Evolutionary conservation across 1,140 invertebrate species (phyloP).

Genomic region (Onthophagus taurus): DNA sequence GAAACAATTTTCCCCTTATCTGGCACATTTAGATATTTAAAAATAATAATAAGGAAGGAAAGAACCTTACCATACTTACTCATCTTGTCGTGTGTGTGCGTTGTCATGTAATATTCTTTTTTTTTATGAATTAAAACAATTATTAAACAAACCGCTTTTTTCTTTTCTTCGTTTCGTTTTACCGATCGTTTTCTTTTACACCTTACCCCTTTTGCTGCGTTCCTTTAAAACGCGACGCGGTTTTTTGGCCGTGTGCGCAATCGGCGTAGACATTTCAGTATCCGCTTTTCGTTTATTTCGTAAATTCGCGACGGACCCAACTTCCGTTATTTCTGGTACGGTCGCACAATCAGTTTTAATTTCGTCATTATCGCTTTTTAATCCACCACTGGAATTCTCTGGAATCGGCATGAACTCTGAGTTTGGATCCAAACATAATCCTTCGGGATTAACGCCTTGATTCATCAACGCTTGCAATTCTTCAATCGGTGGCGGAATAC

Average conservation of each 20-base stretch:
- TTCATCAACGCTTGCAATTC: conserved; percentile 50
- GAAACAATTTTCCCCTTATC: too few relatives aligned
- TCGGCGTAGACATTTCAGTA: conserved; percentile 12
- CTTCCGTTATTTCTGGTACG: conserved; percentile 7
- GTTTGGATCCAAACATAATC: conserved; percentile 30
- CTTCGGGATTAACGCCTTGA: conserved; percentile 50
- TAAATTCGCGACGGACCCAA: conserved; percentile 5
- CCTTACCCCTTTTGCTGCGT: conserved; percentile 21
- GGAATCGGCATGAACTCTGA: conserved; percentile 42
- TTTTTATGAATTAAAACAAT: too few relatives aligned
- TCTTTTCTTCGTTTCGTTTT: too few relatives aligned
- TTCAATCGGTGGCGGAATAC: conserved; percentile 44
- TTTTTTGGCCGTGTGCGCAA: conserved; percentile 16
- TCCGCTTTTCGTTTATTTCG: conserved; percentile 19
- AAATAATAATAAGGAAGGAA: too few relatives aligned
- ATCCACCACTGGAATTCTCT: conserved; percentile 11
- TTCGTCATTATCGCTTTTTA: conserved; percentile 5
- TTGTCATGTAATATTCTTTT: too few relatives aligned
- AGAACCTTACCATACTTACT: too few relatives aligned
- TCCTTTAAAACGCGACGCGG: conserved; percentile 18
- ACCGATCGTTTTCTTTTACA: too few relatives aligned
- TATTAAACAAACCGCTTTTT: too few relatives aligned
- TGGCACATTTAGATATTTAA: too few relatives aligned
- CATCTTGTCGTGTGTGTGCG: too few relatives aligned
- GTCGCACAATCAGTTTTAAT: conserved; percentile 1